Percentiles rank a stretch among this genome's conserved stretches.
Evolutionary conservation across 2,113 vertebrate genomes (phyloP).

Genomic region (Sigmodon hispidus): DNA sequence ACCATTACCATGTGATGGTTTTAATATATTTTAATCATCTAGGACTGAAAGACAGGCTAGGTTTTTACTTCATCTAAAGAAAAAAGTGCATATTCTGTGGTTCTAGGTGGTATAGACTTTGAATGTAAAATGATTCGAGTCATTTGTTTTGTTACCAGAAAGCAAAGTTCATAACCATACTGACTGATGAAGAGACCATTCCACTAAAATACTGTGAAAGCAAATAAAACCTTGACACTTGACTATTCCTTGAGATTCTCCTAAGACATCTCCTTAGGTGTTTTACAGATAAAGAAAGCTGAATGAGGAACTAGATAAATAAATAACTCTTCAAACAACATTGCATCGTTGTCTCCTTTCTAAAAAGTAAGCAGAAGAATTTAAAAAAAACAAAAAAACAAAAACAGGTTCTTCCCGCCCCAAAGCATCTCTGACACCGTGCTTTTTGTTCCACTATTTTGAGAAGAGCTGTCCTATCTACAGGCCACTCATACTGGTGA

Average conservation of each 20-base stretch:
- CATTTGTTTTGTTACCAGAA: conserved; percentile 33
- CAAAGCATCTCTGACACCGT: background rate
- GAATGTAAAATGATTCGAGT: conserved; percentile 57
- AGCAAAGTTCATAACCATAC: conserved; percentile 17
- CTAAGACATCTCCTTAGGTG: background rate
- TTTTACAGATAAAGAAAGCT: conserved; percentile 4
- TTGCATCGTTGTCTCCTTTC: background rate
- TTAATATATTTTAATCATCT: conserved; percentile 71
- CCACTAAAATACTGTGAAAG: conserved; percentile 45
- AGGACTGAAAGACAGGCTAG: conserved; percentile 43
- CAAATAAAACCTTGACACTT: background rate
- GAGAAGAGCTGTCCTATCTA: background rate
- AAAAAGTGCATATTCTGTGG: conserved; percentile 39
- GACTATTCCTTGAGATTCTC: conserved; percentile 24
- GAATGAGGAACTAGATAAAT: background rate
- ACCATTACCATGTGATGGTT: conserved; percentile 60
- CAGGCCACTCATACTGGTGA: background rate
- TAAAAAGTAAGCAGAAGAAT: background rate
- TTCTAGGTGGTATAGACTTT: conserved; percentile 46
- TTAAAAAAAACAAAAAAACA: background rate
- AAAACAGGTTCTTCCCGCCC: background rate
- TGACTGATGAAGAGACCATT: conserved; percentile 44
- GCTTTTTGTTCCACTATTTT: background rate
- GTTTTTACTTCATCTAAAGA: conserved; percentile 59
- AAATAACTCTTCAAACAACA: conserved; percentile 35